Conservation (phyloP, 2,797 vertebrate species). For the Galaxias olidus region DNA sequence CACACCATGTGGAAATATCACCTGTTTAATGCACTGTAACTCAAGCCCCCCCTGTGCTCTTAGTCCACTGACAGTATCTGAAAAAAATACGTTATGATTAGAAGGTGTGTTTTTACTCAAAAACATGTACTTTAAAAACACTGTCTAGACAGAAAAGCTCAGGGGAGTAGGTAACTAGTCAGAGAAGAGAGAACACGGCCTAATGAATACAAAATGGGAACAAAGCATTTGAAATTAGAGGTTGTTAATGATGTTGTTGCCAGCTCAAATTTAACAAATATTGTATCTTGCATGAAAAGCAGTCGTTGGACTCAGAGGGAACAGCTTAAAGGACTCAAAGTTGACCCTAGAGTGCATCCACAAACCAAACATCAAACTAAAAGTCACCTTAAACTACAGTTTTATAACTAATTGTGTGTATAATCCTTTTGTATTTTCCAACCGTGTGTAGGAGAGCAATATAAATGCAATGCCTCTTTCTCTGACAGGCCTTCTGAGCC, state of each 20-base stretch:
- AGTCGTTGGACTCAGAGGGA: slow-evolving; percentile 18
- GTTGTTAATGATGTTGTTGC: background rate
- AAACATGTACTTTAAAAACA: slow-evolving; percentile 30
- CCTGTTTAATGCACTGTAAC: slow-evolving; percentile 65
- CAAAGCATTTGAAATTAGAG: background rate
- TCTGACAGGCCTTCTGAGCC: slow-evolving; percentile 54
- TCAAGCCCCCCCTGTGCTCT: slow-evolving; percentile 16
- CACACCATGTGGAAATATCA: slow-evolving; percentile 64
- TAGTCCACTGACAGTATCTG: slow-evolving; percentile 46
- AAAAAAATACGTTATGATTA: slow-evolving; percentile 20
- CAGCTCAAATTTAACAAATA: slow-evolving; percentile 17
- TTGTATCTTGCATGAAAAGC: background rate
- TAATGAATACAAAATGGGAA: slow-evolving; percentile 19
- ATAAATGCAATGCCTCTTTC: slow-evolving; percentile 46
- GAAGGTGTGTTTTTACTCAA: background rate
- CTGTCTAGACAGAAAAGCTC: background rate
- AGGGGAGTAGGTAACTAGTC: slow-evolving; percentile 12
- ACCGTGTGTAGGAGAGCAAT: background rate
- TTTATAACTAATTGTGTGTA: no score
- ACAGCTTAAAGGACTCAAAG: no score
- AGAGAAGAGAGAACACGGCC: background rate
- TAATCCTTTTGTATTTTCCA: no score
- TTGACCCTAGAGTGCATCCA: no score
- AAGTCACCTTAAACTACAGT: no score
- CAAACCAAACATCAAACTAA: no score